Base-by-base conservation (phyloP, 30 jellyfish, hydroid and myxozoan species). In the Chrysaora quinquecirrha region DNA sequence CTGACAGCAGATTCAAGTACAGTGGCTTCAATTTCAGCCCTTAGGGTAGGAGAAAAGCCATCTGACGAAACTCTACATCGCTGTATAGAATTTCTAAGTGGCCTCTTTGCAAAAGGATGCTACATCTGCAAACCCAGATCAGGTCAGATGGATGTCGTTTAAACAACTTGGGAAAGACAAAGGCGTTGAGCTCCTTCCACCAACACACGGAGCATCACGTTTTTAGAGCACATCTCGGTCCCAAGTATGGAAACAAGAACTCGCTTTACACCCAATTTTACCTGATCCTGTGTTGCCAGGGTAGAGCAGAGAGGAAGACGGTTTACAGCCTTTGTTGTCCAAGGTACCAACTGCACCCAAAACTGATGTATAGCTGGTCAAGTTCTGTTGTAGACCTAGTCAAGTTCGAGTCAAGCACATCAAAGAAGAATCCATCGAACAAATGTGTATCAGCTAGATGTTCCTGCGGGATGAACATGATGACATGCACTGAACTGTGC, bases 181-280 rank as follows among this genome's bases (percentile, higher is more conserved):
- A 62, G 74, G 74, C 14, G 74, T 62, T 62, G 49, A 62, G 74
- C 74, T 62, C 74, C 74, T 62, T 62, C 74, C 74, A 62, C 74
- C 49, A 1, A 62, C 74, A 62, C 74, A 20, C 1, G 74, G 74
- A 19, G 48, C 74, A 62, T 0, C 73, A 61, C 34, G 73, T 61
- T 61, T 32, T 61, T 14, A 22, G 73, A 61, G 73, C 48, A 18
- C 73, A 62, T 33, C 34, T 2, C 54, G 14, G 54, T 38, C 54
- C 54, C 14, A 38, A 3, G 14, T 38, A 38, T 38, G 54, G 54
- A 14, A 38, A 14, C 54, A 38, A 38, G 54, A 38, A 3, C 54
- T 38, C 54, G 14, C 14, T 38, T 38, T 38, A 14, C 54, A 38
- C 14, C 54, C 54, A 14, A 38, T 38, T 38, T 14, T 38, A 38